Base-by-base conservation (phyloP, 92 coral and sea anemone genomes). In the Bergia puertoricense region DNA sequence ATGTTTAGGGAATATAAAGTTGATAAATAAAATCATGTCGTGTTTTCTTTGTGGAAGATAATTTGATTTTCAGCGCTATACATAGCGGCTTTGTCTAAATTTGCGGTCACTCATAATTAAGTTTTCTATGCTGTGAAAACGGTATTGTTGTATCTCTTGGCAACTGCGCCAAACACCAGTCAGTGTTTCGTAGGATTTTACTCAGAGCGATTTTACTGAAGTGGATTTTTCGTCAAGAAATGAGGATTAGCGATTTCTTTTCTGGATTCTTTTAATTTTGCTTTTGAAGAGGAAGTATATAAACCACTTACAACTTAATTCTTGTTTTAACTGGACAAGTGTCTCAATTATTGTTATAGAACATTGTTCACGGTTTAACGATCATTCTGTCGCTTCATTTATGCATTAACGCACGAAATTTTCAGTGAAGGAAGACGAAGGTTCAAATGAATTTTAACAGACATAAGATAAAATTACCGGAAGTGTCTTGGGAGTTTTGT, bases 71-170 rank as follows among this genome's bases (percentile, higher is more conserved):
- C 68, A 40, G 39, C 68, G 39, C 18, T 84, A 66, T 71, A 69
- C 72, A 36, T 7, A 84, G 30, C 30, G 16, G 43, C 66, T 45
- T 42, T 83, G 66, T n/a, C 44, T 36, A 45, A 51, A 46, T 36
- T 84, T 69, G 87, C 67, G 87, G 87, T 84, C 79, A 23, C 87
- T 11, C 23, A 42, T 83, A 83, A 67, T 11, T 43, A 84, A 68
- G 44, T 68, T 23, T 54, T 42, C 14, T 43, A 37, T 16, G 5
- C 57, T 68, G 7, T 13, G 8, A 69, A 84, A 14, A 68, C 45
- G 22, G 13, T 83, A 48, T 84, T 84, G 45, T 72, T 36, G n/a
- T 45, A 73, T 48, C 77, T 84, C 87, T 23, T 84, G 79, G 87
- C 87, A 84, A 84, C 87, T 69, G 16, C 59, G 40, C 43, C 13